These are phyloP conservation scores for Holothuria leucospilota DNA, from an alignment of 53 echinoderm and acorn worm genomes.

Conservation along the genomic window DNA sequence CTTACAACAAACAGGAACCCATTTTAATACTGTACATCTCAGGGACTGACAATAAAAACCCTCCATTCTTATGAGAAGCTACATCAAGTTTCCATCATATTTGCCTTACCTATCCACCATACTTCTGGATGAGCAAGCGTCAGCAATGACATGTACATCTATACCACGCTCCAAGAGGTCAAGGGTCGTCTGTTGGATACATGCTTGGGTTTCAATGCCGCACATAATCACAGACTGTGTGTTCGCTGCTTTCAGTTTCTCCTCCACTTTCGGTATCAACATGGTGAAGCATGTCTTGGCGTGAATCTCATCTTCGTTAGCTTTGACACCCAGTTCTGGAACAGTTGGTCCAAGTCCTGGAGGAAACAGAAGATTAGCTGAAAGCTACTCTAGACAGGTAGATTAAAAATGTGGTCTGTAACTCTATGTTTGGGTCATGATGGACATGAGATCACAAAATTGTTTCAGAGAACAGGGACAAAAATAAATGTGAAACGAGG, in stretches of 20 bases:
- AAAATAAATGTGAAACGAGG: too few species aligned
- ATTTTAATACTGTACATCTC: too few species aligned
- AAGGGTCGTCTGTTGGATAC: constrained; percentile 87
- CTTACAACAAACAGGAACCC: too few species aligned
- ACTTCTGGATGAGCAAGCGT: constrained; percentile 91
- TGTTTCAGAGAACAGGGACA: too few species aligned
- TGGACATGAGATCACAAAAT: too few species aligned
- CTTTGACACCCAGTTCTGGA: constrained; percentile 74
- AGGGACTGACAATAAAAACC: too few species aligned
- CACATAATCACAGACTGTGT: constrained; percentile 89
- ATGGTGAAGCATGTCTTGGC: constrained; percentile 98
- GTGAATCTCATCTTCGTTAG: constrained; percentile 58
- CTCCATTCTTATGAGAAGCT: too few species aligned
- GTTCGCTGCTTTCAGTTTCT: constrained; percentile 70
- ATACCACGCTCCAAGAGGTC: constrained; percentile 86
- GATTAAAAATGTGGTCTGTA: too few species aligned
- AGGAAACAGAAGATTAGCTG: neutral
- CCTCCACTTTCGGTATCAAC: constrained; percentile 75
- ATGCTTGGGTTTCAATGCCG: constrained; percentile 95
- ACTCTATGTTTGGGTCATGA: too few species aligned
- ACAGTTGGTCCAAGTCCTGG: constrained; percentile 93
- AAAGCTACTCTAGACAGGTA: too few species aligned
- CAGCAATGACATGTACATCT: constrained; percentile 95
- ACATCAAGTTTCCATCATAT: too few species aligned
- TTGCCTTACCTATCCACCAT: constrained; percentile 89